Conservation (phyloP, 2,113 vertebrate species). For the Eulemur macaco region DNA sequence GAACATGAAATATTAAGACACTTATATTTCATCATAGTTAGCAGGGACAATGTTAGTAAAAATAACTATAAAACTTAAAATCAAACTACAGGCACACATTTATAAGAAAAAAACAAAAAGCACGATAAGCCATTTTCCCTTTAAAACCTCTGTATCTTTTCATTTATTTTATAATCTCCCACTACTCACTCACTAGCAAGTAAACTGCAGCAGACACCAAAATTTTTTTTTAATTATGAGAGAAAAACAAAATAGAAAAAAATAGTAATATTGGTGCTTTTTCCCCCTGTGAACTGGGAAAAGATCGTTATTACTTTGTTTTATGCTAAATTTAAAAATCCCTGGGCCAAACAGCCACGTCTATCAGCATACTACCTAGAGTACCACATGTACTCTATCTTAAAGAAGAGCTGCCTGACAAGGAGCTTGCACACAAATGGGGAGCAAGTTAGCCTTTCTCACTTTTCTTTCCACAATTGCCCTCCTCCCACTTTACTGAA, state of each 20-base stretch:
- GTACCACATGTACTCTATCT: not conserved
- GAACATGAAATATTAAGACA: not conserved
- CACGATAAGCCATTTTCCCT: not conserved
- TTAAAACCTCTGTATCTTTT: not conserved
- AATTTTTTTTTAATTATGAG: not conserved
- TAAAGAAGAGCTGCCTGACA: not conserved
- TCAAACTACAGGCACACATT: not conserved
- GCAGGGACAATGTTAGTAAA: not conserved
- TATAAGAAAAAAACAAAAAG: not conserved
- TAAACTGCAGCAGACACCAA: not conserved
- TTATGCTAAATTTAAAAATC: conserved; percentile 20
- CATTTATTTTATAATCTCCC: not conserved
- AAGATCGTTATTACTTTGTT: not conserved
- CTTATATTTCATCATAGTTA: not conserved
- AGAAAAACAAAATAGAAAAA: conserved; percentile 25
- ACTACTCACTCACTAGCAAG: not conserved
- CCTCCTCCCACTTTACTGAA: not conserved
- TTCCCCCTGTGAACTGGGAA: not conserved
- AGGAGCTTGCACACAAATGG: not conserved
- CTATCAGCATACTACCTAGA: not conserved
- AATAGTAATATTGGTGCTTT: not conserved
- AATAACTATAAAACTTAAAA: conserved; percentile 14
- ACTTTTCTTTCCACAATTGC: not conserved
- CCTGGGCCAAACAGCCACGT: not conserved
- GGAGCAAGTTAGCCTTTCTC: not conserved